Conservation (phyloP, 2,113 vertebrate genomes). For the Fulmarus glacialis region DNA sequence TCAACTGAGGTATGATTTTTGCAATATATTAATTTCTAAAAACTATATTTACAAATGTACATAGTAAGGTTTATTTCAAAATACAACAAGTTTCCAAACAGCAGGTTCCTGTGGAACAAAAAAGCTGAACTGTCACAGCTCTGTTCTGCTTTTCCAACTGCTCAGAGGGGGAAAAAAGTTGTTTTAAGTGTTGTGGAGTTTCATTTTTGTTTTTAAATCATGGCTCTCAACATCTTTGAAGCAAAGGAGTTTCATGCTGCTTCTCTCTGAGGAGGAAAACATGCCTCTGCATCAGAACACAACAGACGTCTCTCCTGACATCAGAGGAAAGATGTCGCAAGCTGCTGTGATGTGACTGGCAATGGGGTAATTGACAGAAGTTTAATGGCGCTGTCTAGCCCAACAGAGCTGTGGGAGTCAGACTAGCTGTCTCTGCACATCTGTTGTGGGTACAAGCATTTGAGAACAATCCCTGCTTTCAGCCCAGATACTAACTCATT, state of each 20-base stretch:
- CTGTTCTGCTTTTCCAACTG: neutral
- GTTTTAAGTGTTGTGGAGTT: neutral
- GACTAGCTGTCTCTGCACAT: constrained; percentile 22
- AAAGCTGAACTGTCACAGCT: neutral
- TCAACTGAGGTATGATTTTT: neutral
- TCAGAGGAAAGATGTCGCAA: neutral
- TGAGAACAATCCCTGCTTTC: constrained; percentile 8
- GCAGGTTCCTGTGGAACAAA: neutral
- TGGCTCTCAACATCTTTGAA: neutral
- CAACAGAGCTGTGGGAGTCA: neutral
- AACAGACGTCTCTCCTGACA: neutral
- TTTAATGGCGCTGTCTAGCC: neutral
- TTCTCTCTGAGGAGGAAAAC: neutral
- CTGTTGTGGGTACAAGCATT: neutral
- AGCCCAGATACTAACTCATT: constrained; percentile 4
- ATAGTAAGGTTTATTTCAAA: neutral
- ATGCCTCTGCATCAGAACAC: neutral
- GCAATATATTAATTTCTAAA: neutral
- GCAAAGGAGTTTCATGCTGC: neutral
- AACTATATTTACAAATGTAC: neutral
- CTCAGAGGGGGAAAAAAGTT: neutral
- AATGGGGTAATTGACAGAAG: neutral
- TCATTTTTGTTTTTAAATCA: neutral
- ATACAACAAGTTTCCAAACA: neutral
- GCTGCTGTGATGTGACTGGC: neutral